phyloP scores from a whole-genome alignment of 2,113 vertebrate species.

The Poecile atricapillus region DNA sequence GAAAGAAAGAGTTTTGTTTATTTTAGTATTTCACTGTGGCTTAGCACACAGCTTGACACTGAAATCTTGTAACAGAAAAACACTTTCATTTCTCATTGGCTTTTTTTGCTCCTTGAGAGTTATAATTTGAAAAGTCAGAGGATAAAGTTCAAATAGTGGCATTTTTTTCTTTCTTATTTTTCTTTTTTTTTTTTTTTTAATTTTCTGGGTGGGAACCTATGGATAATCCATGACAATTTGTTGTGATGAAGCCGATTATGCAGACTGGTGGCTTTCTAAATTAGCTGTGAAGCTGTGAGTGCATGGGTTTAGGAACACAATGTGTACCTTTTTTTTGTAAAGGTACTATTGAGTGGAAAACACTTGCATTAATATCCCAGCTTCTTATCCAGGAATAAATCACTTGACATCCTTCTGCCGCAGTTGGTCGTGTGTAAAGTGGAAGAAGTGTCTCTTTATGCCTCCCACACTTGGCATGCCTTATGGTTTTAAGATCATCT shows the following conservation, averaged over 20 bases:
- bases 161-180: neutral
- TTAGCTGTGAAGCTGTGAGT: neutral
- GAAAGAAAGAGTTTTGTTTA: conserved; percentile 14
- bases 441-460: neutral
- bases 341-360: neutral
- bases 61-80: conserved; percentile 4
- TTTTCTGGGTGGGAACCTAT: neutral
- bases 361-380: neutral
- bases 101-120: neutral
- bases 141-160: neutral
- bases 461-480: neutral
- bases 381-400: neutral
- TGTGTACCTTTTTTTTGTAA: neutral
- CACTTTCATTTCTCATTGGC: neutral
- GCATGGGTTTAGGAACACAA: accelerated
- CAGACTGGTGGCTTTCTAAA: neutral
- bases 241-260: neutral
- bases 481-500: neutral
- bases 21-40: neutral
- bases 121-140: neutral
- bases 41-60: conserved; percentile 11
- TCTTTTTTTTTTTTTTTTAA: too few species aligned
- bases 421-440: neutral
- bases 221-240: neutral
- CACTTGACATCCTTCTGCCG: neutral